phyloP scores from a whole-genome alignment of 2,888 invertebrate genomes.

The Xanthostigma xanthostigma region DNA sequence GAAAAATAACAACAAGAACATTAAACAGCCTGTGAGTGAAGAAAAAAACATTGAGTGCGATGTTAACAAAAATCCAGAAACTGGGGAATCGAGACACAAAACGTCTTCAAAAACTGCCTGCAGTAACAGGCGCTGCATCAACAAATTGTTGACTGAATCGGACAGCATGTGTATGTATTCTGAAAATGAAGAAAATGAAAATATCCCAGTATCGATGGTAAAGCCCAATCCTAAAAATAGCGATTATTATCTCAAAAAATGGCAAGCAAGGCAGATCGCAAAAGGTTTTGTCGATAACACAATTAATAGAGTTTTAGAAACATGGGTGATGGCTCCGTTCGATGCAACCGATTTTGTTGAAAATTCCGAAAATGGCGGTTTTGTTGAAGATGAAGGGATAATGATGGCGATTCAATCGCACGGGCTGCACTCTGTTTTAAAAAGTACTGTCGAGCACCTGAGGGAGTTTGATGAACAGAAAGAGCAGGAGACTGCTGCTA shows the following conservation, averaged over 20 bases:
- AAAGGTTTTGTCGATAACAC: constrained; percentile 54
- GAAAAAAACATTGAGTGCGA: constrained; percentile 12
- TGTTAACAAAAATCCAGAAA: constrained; percentile 19
- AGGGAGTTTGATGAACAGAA: constrained; percentile 2
- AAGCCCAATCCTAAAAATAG: constrained; percentile 20
- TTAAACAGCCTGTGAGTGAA: background rate
- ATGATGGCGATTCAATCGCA: constrained; percentile 60
- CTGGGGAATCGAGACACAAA: too few species aligned
- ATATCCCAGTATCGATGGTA: constrained; percentile 23
- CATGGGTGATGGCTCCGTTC: constrained; percentile 36
- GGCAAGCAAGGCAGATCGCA: constrained; percentile 52
- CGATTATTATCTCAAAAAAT: constrained; percentile 31
- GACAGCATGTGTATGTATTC: too few species aligned
- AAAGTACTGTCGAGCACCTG: constrained; percentile 12
- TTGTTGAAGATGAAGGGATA: constrained; percentile 55
- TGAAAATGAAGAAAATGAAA: constrained; percentile 8
- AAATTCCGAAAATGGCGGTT: constrained; percentile 36
- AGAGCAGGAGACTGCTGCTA: constrained; percentile 19
- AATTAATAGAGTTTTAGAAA: constrained; percentile 50
- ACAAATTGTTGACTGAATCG: background rate
- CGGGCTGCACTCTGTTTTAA: constrained; percentile 35
- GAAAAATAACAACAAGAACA: constrained; percentile 27
- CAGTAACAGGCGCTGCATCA: constrained; percentile 5
- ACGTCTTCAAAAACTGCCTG: too few species aligned
- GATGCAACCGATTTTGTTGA: constrained; percentile 38